Evolutionary conservation across 2,113 vertebrate genomes (phyloP).

Genomic region (Mus pahari): DNA sequence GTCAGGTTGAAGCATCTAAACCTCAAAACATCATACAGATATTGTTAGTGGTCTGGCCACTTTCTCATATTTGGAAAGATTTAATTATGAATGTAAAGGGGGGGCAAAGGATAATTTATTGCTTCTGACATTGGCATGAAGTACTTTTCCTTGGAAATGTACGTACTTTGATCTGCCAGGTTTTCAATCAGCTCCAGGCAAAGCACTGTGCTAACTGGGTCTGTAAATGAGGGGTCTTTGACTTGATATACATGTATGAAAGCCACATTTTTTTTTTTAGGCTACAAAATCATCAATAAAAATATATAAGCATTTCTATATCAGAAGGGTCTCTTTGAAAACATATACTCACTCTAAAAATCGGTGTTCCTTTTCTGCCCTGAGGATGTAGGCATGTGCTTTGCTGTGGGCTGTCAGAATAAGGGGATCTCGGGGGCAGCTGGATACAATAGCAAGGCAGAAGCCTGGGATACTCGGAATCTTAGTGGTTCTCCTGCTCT

Average conservation of each 20-base stretch:
- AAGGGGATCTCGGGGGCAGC: background rate
- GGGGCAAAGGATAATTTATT: constrained; percentile 61
- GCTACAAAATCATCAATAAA: constrained; percentile 10
- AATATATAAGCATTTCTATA: constrained; percentile 37
- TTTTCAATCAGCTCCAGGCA: constrained; percentile 70
- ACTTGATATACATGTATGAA: background rate
- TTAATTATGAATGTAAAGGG: constrained; percentile 77
- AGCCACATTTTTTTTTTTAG: background rate
- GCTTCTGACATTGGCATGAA: constrained; percentile 67
- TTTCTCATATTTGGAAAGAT: constrained; percentile 76
- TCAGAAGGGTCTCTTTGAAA: constrained; percentile 12
- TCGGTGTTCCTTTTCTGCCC: background rate
- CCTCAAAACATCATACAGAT: constrained; percentile 73
- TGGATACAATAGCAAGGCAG: background rate
- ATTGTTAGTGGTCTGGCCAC: constrained; percentile 75
- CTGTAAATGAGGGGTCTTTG: constrained; percentile 14
- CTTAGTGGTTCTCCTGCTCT: background rate
- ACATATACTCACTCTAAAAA: background rate
- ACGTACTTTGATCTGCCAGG: constrained; percentile 73
- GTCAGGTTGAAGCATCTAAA: constrained; percentile 72
- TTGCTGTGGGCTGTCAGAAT: background rate
- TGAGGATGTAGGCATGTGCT: background rate
- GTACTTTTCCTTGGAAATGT: constrained; percentile 71
- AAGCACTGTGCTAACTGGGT: constrained; percentile 19
- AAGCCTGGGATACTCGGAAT: background rate